phyloP scores from a whole-genome alignment of 2,113 vertebrate species.

The Spermophilus dauricus region DNA sequence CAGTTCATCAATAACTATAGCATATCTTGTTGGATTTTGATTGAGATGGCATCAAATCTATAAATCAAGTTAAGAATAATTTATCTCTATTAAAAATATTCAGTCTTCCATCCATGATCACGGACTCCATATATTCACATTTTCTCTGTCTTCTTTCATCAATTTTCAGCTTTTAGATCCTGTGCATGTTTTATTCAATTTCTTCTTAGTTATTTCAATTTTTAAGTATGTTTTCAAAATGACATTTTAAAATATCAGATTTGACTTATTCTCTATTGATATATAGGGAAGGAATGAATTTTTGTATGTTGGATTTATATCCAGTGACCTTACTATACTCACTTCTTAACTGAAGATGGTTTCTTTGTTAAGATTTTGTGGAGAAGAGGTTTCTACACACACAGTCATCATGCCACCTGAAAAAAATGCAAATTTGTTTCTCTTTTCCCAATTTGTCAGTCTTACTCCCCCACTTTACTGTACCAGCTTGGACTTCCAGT shows the following conservation, averaged over 20 bases:
- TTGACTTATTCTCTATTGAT: neutral
- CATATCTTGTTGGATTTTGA: neutral
- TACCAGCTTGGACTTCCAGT: neutral
- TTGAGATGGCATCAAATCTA: neutral
- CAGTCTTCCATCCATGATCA: neutral
- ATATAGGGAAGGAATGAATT: neutral
- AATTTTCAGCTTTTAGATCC: neutral
- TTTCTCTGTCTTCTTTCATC: neutral
- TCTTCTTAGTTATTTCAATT: neutral
- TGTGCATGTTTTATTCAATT: neutral
- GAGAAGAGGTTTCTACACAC: neutral
- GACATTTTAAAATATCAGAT: neutral
- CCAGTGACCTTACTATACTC: neutral
- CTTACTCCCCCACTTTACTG: neutral
- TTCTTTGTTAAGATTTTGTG: conserved; percentile 7
- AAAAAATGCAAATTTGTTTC: neutral
- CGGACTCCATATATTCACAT: neutral
- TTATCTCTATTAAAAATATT: neutral
- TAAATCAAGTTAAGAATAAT: neutral
- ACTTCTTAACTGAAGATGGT: neutral
- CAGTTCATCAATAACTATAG: neutral
- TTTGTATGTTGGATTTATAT: neutral
- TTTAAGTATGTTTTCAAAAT: neutral
- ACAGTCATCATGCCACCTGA: neutral
- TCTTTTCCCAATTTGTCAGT: neutral